These are phyloP conservation scores for Serilophus lunatus DNA, from an alignment of 2,113 vertebrate genomes.

Conservation along the genomic window DNA sequence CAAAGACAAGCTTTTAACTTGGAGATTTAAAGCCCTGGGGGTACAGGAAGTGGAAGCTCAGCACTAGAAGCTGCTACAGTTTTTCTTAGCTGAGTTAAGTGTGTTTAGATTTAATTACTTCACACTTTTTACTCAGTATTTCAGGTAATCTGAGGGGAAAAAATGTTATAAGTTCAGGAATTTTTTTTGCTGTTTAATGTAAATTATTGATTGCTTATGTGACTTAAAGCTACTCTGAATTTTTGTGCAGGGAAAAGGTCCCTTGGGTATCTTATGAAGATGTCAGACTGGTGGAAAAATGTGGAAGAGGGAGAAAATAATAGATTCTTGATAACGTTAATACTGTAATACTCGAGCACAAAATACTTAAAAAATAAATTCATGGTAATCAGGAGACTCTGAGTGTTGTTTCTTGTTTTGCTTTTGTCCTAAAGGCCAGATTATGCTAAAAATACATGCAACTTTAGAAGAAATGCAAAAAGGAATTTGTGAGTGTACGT, in stretches of 20 bases:
- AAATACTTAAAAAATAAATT: neutral
- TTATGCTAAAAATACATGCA: neutral
- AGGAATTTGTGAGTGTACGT: neutral
- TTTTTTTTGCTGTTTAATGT: constrained; percentile 48
- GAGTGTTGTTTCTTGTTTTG: neutral
- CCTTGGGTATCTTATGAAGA: neutral
- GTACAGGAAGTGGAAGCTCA: neutral
- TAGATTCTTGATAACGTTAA: neutral
- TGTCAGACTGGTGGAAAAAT: neutral
- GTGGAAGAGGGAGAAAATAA: neutral
- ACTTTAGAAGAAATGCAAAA: neutral
- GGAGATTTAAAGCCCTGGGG: neutral
- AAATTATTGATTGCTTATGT: constrained; percentile 42
- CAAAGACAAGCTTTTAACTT: neutral
- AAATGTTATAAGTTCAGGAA: constrained; percentile 1
- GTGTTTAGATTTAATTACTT: constrained; percentile 23
- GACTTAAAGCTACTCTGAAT: neutral
- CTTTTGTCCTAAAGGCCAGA: neutral
- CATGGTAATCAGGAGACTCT: neutral
- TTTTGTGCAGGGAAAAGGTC: neutral
- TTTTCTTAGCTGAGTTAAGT: constrained; percentile 30
- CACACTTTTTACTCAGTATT: constrained; percentile 14
- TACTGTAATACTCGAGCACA: neutral
- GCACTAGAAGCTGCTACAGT: neutral
- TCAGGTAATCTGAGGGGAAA: neutral